phyloP scores from a whole-genome alignment of 1,140 invertebrate genomes.

The Lerema accius region DNA sequence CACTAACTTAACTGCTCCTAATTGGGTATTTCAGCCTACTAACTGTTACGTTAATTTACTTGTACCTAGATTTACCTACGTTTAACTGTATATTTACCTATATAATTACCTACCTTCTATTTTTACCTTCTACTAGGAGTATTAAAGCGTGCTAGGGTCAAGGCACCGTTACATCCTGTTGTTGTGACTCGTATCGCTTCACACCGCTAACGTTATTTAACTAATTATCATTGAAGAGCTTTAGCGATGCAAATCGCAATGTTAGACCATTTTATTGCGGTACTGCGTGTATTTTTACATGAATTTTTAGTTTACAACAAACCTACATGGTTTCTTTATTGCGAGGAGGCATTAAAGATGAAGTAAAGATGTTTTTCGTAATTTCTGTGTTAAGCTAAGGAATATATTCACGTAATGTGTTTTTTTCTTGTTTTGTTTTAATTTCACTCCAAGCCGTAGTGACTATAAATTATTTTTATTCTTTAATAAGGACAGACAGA shows the following conservation, averaged over 20 bases:
- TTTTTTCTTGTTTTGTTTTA: too few relatives aligned
- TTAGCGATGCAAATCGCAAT: slow-evolving; percentile 38
- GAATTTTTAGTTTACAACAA: slow-evolving; percentile 26
- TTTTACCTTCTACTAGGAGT: background rate
- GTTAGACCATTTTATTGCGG: slow-evolving; percentile 21
- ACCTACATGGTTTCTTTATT: background rate
- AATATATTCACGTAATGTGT: background rate
- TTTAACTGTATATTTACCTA: too few relatives aligned
- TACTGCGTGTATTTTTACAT: slow-evolving; percentile 9
- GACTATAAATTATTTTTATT: too few relatives aligned
- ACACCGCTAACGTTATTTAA: slow-evolving; percentile 32
- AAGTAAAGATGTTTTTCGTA: background rate
- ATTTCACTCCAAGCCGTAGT: too few relatives aligned
- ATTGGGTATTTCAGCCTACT: too few relatives aligned
- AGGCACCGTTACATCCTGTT: slow-evolving; percentile 14
- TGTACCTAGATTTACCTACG: too few relatives aligned
- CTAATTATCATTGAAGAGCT: slow-evolving; percentile 44
- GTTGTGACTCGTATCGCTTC: slow-evolving; percentile 13
- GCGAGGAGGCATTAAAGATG: background rate
- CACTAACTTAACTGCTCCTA: too few relatives aligned
- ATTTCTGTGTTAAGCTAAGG: background rate
- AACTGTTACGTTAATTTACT: too few relatives aligned
- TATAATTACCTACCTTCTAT: too few relatives aligned
- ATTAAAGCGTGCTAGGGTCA: slow-evolving; percentile 5
- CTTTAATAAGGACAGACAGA: too few relatives aligned